Percentiles rank a stretch among this genome's conserved stretches.
These are phyloP conservation scores for Agrypnus murinus DNA, from an alignment of 2,888 invertebrate species.

Conservation along the genomic window DNA sequence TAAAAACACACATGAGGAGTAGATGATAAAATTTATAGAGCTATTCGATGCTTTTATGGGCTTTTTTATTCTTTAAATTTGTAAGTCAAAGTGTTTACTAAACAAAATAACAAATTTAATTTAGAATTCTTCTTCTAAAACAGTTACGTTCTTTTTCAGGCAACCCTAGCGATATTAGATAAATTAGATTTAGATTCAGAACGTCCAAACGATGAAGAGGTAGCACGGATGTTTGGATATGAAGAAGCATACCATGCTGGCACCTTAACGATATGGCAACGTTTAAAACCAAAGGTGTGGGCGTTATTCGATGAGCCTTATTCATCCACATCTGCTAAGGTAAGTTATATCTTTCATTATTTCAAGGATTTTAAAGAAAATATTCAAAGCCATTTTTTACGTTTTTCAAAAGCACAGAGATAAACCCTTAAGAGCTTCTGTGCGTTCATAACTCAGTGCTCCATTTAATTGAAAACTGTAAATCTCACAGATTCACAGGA, in stretches of 20 bases:
- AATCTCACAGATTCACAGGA: slow-evolving; percentile 15
- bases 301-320: slow-evolving; percentile 97
- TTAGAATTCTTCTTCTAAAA: background rate
- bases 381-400: too few relatives aligned
- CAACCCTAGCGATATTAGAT: slow-evolving; percentile 96
- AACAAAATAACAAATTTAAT: background rate
- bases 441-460: background rate
- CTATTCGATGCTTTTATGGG: background rate
- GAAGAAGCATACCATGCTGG: slow-evolving; percentile 89
- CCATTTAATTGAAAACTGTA: slow-evolving; percentile 5
- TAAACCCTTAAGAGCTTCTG: background rate
- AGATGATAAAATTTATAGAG: too few relatives aligned
- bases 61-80: background rate
- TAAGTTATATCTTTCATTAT: slow-evolving; percentile 64
- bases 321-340: slow-evolving; percentile 94
- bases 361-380: background rate
- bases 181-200: slow-evolving; percentile 96
- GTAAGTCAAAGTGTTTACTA: background rate
- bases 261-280: slow-evolving; percentile 90
- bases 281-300: slow-evolving; percentile 94
- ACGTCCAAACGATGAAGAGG: slow-evolving; percentile 93
- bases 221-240: slow-evolving; percentile 93
- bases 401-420: too few relatives aligned
- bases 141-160: slow-evolving; percentile 74
- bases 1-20: too few relatives aligned